phyloP scores from a whole-genome alignment of 1,140 invertebrate species.

The Cyrtorhinus lividipennis region DNA sequence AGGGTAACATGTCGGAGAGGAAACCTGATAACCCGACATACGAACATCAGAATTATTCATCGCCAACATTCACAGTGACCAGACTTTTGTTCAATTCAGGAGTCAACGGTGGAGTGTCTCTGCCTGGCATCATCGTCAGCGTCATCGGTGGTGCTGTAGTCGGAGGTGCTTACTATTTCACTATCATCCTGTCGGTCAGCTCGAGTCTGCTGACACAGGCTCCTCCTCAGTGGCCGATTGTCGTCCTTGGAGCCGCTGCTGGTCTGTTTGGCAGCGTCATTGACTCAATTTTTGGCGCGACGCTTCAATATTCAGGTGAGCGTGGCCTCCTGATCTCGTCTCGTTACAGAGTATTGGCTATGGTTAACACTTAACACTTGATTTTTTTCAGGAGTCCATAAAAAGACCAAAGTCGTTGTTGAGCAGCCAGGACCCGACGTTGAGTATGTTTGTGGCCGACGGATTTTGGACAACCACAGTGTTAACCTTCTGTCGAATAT shows the following conservation, averaged over 20 bases:
- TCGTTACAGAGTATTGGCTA: too few species aligned
- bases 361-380: too few species aligned
- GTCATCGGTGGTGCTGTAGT: conserved; percentile 55
- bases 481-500: conserved; percentile 75
- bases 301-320: conserved; percentile 70
- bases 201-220: conserved; percentile 38
- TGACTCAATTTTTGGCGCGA: conserved; percentile 73
- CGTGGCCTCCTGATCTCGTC: too few species aligned
- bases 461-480: conserved; percentile 77
- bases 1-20: too few species aligned
- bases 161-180: conserved; percentile 57
- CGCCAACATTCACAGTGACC: too few species aligned
- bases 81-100: too few species aligned
- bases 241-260: conserved; percentile 50
- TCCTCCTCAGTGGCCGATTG: conserved; percentile 67
- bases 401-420: conserved; percentile 49
- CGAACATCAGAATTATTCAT: too few species aligned
- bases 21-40: too few species aligned
- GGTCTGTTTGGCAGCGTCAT: conserved; percentile 68
- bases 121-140: conserved; percentile 55
- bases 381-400: conserved; percentile 47
- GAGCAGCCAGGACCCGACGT: conserved; percentile 54
- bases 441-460: conserved; percentile 58
- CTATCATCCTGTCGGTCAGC: conserved; percentile 48
- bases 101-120: conserved; percentile 68